Evolutionary conservation across 2,888 invertebrate species (phyloP).

Genomic region (Eupithecia subfuscata): DNA sequence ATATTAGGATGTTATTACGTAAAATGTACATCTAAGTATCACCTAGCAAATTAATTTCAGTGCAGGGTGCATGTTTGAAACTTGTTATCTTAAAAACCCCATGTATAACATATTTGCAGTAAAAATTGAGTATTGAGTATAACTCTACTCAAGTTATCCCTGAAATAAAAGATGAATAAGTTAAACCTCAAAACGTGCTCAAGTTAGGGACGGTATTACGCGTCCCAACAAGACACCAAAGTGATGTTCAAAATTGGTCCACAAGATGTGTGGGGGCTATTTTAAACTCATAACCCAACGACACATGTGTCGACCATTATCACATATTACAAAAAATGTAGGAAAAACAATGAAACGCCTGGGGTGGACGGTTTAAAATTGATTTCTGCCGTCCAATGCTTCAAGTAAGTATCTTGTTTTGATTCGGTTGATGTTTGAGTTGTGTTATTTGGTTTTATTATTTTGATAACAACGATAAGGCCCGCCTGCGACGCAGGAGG

Average conservation of each 20-base stretch:
- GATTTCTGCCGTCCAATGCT: slow-evolving; percentile 58
- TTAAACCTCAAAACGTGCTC: slow-evolving; percentile 23
- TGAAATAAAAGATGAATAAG: neutral
- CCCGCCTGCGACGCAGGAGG: too few species aligned
- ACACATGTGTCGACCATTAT: slow-evolving; percentile 83
- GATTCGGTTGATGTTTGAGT: slow-evolving; percentile 2
- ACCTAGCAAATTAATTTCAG: too few species aligned
- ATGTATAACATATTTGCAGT: too few species aligned
- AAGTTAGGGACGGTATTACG: slow-evolving; percentile 17
- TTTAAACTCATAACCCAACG: slow-evolving; percentile 83
- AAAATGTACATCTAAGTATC: too few species aligned
- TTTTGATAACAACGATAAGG: too few species aligned
- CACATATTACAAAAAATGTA: slow-evolving; percentile 83
- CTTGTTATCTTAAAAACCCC: too few species aligned
- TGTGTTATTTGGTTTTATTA: slow-evolving; percentile 8
- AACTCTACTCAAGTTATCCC: too few species aligned
- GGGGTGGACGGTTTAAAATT: slow-evolving; percentile 74
- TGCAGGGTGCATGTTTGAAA: too few species aligned
- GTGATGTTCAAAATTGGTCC: slow-evolving; percentile 71
- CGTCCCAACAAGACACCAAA: slow-evolving; percentile 49
- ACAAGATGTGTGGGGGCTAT: slow-evolving; percentile 75
- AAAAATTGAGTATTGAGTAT: too few species aligned
- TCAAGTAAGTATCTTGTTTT: slow-evolving; percentile 35
- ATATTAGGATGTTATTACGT: too few species aligned
- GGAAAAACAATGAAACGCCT: slow-evolving; percentile 80